A percentile compares a stretch with the other conserved stretches of the same genome.
These are phyloP conservation scores for Danionella cerebrum DNA, from an alignment of 2,113 vertebrate species.

Conservation along the genomic window DNA sequence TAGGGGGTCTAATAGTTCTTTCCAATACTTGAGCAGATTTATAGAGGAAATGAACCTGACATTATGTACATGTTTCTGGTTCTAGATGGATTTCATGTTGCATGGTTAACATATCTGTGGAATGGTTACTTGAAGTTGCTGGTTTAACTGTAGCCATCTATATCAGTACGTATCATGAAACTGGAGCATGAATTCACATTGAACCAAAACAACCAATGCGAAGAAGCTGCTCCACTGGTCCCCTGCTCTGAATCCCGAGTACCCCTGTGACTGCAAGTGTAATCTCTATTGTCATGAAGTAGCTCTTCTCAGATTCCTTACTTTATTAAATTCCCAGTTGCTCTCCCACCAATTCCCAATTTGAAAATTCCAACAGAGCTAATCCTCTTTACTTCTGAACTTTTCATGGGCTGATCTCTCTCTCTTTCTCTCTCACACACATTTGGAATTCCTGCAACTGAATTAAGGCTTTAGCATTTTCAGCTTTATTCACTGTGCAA, in stretches of 20 bases:
- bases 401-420: background rate
- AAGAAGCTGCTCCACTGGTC: background rate
- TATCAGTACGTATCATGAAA: background rate
- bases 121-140: too few species aligned
- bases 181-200: background rate
- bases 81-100: too few species aligned
- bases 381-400: constrained; percentile 26
- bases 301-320: constrained; percentile 14
- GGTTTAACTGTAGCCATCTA: background rate
- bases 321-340: constrained; percentile 25
- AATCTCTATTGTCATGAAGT: constrained; percentile 13
- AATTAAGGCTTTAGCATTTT: background rate
- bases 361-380: constrained; percentile 9
- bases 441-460: background rate
- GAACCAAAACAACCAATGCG: background rate
- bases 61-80: too few species aligned
- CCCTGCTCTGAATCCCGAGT: background rate
- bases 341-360: constrained; percentile 12
- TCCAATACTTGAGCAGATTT: too few species aligned
- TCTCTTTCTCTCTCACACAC: background rate
- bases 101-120: too few species aligned
- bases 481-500: background rate
- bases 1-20: too few species aligned
- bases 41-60: too few species aligned
- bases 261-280: background rate